Evolutionary conservation across 92 coral and sea anemone species (phyloP), one percentile per base, ranked within the genome.

Genomic region (Plumapathes pennacea): DNA sequence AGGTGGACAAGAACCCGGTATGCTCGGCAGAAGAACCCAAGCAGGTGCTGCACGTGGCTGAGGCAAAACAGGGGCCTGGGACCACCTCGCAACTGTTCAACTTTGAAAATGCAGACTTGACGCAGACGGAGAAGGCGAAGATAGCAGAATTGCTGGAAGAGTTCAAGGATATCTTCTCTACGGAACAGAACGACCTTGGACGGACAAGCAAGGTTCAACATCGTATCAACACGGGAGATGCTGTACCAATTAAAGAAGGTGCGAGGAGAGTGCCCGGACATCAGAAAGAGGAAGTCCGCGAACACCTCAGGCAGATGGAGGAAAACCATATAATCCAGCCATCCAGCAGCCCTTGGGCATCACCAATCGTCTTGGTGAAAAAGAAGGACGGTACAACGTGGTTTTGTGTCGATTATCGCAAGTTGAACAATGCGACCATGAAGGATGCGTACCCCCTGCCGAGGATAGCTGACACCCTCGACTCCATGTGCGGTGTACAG

Each of bases 401-500:
- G 18, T 75, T 28, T 25, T 66, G 82, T 57, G 55, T 65, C 11
- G 83, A 67, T 58, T 76, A 54, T 19, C 69, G 62, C 21, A 75
- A 14, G 28, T 43, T 76, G 4, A 76, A 76, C 34, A 21, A 29
- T 24, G 69, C 58, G 18, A 76, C 76, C 38, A 47, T 46, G 15
- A 67, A 76, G 49, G 83, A 67, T 32, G 46, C 54, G 15, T 67
- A 66, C 56, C 83, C 70, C 17, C 20, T 76, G 11, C 76, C 76
- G 5, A 66, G 62, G 34, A 32, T 48, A 52, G 69, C 64, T 3
- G 69, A 76, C 46, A 57, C 66, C 51, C 49, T 75, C 15, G 69
- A 75, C 14, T 44, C 74, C 12, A 43, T 74, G 3, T 54, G 66
- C 1, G 74, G 74, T 21, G 67, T 54, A 0, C 38, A 40, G 5